Conservation (phyloP, 2,888 invertebrate genomes). For the Coleophora flavipennella region DNA sequence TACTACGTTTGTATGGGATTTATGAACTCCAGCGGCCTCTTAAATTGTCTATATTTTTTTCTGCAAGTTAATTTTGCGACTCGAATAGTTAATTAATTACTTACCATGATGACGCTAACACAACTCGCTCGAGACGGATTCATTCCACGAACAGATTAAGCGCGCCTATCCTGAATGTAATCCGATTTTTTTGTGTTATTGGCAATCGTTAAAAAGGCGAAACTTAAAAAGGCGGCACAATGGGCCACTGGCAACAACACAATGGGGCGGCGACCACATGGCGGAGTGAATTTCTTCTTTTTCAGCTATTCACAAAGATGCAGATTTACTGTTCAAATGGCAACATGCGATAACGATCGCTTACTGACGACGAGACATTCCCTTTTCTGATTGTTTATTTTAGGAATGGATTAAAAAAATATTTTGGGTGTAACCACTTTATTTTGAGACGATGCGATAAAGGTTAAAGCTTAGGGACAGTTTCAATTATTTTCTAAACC, state of each 20-base stretch:
- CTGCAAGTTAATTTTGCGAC: too few relatives aligned
- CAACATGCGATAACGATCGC: constrained; percentile 34
- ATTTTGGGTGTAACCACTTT: too few relatives aligned
- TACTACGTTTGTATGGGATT: too few relatives aligned
- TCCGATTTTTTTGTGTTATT: constrained; percentile 44
- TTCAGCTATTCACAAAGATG: constrained; percentile 46
- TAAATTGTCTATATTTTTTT: too few relatives aligned
- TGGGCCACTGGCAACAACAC: constrained; percentile 33
- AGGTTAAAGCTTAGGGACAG: not conserved
- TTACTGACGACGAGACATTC: not conserved
- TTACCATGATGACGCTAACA: too few relatives aligned
- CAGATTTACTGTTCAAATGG: constrained; percentile 49
- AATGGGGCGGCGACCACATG: constrained; percentile 55
- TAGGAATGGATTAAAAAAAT: too few relatives aligned
- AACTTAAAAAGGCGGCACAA: constrained; percentile 30
- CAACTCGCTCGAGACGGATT: constrained; percentile 12
- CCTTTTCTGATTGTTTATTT: too few relatives aligned
- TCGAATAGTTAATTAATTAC: too few relatives aligned
- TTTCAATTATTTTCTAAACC: too few relatives aligned
- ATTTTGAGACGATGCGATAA: too few relatives aligned
- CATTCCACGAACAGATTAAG: constrained; percentile 45
- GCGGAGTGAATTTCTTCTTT: constrained; percentile 42
- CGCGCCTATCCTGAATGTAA: constrained; percentile 44
- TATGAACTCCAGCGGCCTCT: too few relatives aligned
- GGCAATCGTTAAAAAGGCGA: constrained; percentile 46